Percentiles rank a stretch among this genome's conserved stretches.
Evolutionary conservation across 2,113 vertebrate species (phyloP).

Genomic region (Nipponia nippon): DNA sequence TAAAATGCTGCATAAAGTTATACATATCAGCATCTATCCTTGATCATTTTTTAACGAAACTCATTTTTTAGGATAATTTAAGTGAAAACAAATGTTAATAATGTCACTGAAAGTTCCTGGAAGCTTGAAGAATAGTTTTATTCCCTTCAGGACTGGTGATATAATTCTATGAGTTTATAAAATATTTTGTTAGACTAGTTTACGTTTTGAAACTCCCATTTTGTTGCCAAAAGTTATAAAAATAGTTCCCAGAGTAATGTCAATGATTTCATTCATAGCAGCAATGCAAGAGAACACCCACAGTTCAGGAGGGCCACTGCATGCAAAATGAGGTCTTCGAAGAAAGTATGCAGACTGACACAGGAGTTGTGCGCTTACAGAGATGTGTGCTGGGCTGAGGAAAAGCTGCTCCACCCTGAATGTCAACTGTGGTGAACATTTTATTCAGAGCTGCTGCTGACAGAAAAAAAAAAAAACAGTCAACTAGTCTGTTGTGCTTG

Average conservation of each 20-base stretch:
- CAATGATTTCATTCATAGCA: slow-evolving; percentile 26
- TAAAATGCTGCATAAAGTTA: neutral
- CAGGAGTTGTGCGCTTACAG: neutral
- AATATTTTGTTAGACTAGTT: neutral
- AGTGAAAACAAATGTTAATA: neutral
- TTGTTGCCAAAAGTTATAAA: slow-evolving; percentile 19
- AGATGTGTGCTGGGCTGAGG: neutral
- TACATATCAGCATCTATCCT: neutral
- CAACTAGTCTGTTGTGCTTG: neutral
- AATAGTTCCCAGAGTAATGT: neutral
- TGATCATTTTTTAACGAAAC: neutral
- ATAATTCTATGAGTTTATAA: neutral
- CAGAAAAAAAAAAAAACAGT: neutral
- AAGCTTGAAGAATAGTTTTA: neutral
- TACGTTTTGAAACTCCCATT: neutral
- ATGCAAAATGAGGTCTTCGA: neutral
- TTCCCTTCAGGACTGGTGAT: neutral
- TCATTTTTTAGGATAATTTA: neutral
- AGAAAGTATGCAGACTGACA: neutral
- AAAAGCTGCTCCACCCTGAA: neutral
- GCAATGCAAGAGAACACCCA: neutral
- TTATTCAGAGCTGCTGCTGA: neutral
- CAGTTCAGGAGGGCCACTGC: neutral
- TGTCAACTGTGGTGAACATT: neutral
- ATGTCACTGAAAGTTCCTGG: neutral